Base-by-base conservation (phyloP, 2,888 invertebrate species). In the Cosmia trapezina region DNA sequence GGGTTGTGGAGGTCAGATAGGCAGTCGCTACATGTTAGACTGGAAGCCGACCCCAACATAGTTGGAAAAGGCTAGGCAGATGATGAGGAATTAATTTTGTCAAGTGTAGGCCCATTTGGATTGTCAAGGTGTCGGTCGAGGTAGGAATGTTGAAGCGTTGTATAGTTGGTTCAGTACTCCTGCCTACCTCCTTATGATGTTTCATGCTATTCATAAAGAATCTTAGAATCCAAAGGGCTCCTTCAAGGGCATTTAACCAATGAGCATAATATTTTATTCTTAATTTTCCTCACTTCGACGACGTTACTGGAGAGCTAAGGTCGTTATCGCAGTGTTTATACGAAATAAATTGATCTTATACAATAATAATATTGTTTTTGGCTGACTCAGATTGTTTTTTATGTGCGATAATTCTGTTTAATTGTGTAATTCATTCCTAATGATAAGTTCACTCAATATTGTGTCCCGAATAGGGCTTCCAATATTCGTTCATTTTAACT, bases 211-310 rank as follows among this genome's bases (percentile, higher is more conserved):
- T 43, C 14, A 54, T 5, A 71, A 62, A 47, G 14, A 12, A 41
- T 61, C 72, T 19, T 4, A 28, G 63, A 61, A 63, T 62, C 66
- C 47, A 49, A 53, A 19, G 9, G 19, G 17, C 12, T 3, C 33
- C n/a, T 59, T n/a, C 12, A 41, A 57, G n/a, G n/a, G 47, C 37
- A 60, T 45, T 63, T 63, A 78, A 47, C 28, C 54, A 54, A 22
- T 60, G 43, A n/a, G 14, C 47, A 19, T 63, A 47, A 56, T 11
- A 19, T 54, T 62, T 37, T 47, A 28, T 66, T 49, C 19, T 17
- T 56, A 66, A 59, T 63, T 80, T 70, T 70, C 65, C 59, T 75
- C 59, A 66, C 63, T 70, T 12, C 17, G 28, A 17, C 47, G 12
- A 9, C 12, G 8, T 37, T 12, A 0, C 41, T n/a, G 59, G 54